Conservation (phyloP, 64 coral and sea anemone genomes). For the Dendrophyllia cribrosa region DNA sequence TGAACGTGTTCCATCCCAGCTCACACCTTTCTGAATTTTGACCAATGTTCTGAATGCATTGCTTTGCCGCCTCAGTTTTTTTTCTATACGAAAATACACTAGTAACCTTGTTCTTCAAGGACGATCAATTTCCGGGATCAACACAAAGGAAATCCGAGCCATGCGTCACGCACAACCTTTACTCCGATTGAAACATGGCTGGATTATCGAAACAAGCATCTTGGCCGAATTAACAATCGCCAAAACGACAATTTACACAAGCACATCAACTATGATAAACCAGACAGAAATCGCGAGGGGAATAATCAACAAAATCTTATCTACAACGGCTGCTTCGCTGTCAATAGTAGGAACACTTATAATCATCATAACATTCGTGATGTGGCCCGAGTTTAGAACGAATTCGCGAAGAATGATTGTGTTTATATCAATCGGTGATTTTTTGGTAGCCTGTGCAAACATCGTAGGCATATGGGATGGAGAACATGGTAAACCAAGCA, state of each 20-base stretch:
- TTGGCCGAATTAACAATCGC: not conserved
- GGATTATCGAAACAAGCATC: not conserved
- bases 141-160: too few species aligned
- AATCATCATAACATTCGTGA: conserved; percentile 74
- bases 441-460: conserved; percentile 68
- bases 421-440: conserved; percentile 91
- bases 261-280: not conserved
- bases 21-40: too few species aligned
- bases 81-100: too few species aligned
- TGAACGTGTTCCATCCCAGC: too few species aligned
- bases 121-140: too few species aligned
- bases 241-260: not conserved
- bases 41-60: too few species aligned
- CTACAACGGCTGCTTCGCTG: conserved; percentile 60
- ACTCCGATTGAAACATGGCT: too few species aligned
- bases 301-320: conserved; percentile 24
- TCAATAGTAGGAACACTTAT: conserved; percentile 76
- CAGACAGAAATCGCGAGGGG: not conserved
- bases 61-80: too few species aligned
- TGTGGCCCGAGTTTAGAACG: conserved; percentile 88
- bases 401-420: conserved; percentile 84
- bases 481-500: not conserved
- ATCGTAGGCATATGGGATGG: conserved; percentile 31
- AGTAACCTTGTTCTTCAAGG: too few species aligned
- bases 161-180: too few species aligned